These are phyloP conservation scores for Esperia sulphurella DNA, from an alignment of 2,888 invertebrate species.

Conservation along the genomic window DNA sequence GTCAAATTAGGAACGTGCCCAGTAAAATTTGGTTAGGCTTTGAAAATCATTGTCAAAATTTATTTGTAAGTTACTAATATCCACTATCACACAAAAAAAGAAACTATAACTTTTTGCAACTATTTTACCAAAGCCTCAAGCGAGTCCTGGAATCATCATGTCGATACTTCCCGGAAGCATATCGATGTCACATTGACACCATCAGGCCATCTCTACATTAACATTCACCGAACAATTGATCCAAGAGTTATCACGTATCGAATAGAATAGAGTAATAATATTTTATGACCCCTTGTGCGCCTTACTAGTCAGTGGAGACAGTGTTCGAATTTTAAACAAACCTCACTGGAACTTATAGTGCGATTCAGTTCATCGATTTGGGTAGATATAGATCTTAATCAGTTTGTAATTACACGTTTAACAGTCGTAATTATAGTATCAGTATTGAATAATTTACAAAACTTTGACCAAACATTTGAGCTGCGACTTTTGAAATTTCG, in stretches of 20 bases:
- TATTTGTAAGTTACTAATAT: too few species aligned
- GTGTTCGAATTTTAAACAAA: constrained; percentile 72
- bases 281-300: constrained; percentile 77
- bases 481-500: too few species aligned
- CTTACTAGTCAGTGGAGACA: constrained; percentile 60
- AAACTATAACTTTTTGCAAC: too few species aligned
- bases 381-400: not conserved
- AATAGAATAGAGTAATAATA: constrained; percentile 77
- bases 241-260: constrained; percentile 74
- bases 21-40: too few species aligned
- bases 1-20: too few species aligned
- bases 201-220: constrained; percentile 61
- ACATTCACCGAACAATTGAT: constrained; percentile 69
- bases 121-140: not conserved
- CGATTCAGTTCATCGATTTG: not conserved
- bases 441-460: not conserved
- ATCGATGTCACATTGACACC: constrained; percentile 59
- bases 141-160: constrained; percentile 44
- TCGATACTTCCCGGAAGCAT: constrained; percentile 67
- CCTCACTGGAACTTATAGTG: constrained; percentile 9
- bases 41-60: too few species aligned
- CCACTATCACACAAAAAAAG: too few species aligned
- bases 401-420: not conserved
- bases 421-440: not conserved
- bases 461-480: too few species aligned